Percentiles rank a stretch among this genome's conserved stretches.
Evolutionary conservation across 1,140 invertebrate species (phyloP).

Genomic region (Bombus sylvicola): DNA sequence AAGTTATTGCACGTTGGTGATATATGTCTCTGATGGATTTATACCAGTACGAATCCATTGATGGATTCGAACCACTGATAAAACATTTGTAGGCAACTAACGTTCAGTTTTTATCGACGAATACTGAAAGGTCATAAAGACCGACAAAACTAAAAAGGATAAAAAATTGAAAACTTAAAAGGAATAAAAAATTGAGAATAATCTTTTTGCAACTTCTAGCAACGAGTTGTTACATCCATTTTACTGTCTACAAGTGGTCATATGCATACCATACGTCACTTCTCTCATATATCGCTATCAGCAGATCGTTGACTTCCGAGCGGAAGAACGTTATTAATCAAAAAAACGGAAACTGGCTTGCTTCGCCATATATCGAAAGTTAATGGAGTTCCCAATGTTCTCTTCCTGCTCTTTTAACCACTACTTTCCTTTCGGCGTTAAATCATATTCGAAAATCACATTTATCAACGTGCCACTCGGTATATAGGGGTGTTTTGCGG

Average conservation of each 20-base stretch:
- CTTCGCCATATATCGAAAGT: not conserved
- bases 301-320: not conserved
- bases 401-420: slow-evolving; percentile 7
- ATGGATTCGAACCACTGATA: not conserved
- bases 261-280: too few relatives aligned
- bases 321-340: slow-evolving; percentile 19
- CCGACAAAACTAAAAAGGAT: not conserved
- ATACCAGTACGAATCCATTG: not conserved
- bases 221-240: too few relatives aligned
- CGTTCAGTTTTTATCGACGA: not conserved
- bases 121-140: not conserved
- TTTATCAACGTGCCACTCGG: slow-evolving; percentile 3
- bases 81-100: not conserved
- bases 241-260: too few relatives aligned
- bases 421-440: not conserved
- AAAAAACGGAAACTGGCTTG: not conserved
- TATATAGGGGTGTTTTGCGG: not conserved
- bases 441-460: slow-evolving; percentile 19
- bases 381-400: slow-evolving; percentile 13
- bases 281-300: not conserved
- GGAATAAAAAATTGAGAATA: too few relatives aligned
- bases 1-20: slow-evolving; percentile 1
- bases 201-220: too few relatives aligned
- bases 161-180: too few relatives aligned
- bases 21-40: not conserved